Conservation (phyloP, 2,113 vertebrate genomes). For the Indri indri region DNA sequence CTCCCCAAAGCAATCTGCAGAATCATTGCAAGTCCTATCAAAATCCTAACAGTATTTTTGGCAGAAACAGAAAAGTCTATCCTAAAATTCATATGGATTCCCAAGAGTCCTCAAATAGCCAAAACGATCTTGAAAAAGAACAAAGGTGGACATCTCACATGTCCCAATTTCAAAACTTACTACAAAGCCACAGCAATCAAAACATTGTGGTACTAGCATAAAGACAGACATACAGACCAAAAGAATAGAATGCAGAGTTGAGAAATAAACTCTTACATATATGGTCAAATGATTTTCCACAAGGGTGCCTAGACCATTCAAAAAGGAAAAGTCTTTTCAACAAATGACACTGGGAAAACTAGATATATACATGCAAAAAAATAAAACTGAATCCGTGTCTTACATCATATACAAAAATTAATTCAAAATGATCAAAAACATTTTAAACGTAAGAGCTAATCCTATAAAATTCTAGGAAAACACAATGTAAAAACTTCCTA, state of each 20-base stretch:
- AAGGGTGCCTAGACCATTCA: background rate
- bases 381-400: background rate
- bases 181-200: background rate
- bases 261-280: background rate
- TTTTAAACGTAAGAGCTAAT: background rate
- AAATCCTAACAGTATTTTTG: background rate
- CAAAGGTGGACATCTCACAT: background rate
- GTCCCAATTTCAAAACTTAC: background rate
- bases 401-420: background rate
- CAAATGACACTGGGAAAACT: background rate
- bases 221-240: background rate
- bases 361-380: background rate
- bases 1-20: background rate
- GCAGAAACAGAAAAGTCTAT: background rate
- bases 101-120: background rate
- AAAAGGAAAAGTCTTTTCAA: background rate
- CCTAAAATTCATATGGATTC: background rate
- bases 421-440: background rate
- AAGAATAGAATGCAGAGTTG: background rate
- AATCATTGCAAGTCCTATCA: background rate
- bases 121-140: background rate
- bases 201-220: background rate
- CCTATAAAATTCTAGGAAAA: background rate
- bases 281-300: background rate
- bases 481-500: background rate